Base-by-base conservation (phyloP, 2,797 vertebrate genomes). In the Decapterus maruadsi region DNA sequence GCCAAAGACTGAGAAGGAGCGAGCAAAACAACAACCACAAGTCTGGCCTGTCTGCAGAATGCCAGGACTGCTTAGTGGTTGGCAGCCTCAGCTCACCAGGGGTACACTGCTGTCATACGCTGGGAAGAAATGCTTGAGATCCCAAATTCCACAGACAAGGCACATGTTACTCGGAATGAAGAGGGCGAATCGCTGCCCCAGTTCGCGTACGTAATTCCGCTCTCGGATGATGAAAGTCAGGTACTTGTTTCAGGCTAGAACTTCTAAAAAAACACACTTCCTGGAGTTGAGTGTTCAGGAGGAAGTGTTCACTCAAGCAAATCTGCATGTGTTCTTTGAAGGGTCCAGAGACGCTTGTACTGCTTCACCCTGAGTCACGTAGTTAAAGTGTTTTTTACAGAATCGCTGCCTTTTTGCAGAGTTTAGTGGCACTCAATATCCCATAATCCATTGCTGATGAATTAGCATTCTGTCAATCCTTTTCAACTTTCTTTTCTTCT, bases 21-120 rank as follows among this genome's bases (percentile, higher is more conserved):
- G 84, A 92, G 94, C 89, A 93, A 94, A 95, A 95, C 93, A 94
- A 93, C 90, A 93, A 94, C 89, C 90, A 84, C 90, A 90, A 94
- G 92, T 88, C 90, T 87, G 84, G 92, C 91, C 90, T 93, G 93
- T 93, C 93, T 94, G 90, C 92, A 85, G 92, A 72, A 88, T 94
- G 93, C 92, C 91, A 94, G 86, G 90, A 85, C 89, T 88, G 90
- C 90, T 95, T 95, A 94, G 92, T 85, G 91, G 91, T 92, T 90
- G 93, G 92, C 93, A 92, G 90, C 87, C 89, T 87, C 74, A 80
- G 92, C 88, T 90, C 90, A 93, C 88, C 81, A 88, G 90, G 90
- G 91, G 87, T 91, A 92, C 87, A 83, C 80, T 86, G 88, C 93
- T 95, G 90, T 94, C 91, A 92, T 93, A 88, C 51, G 78, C 76